These are phyloP conservation scores for Tillus elongatus DNA, from an alignment of 2,888 invertebrate species.

Conservation along the genomic window DNA sequence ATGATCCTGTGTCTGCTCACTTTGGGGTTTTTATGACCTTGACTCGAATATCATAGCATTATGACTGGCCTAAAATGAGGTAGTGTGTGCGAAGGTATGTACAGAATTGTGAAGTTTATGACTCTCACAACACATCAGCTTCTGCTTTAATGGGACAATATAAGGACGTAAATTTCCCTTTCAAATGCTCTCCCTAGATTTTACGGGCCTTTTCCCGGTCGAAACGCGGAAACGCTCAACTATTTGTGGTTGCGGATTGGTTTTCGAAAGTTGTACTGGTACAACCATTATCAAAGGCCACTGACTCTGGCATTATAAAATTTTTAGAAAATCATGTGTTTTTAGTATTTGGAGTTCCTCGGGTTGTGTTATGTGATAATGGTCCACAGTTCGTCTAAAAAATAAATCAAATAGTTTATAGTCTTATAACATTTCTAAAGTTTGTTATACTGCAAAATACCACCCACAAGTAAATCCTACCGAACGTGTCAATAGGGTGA, in stretches of 20 bases:
- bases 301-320: constrained; percentile 11
- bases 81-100: too few species aligned
- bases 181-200: too few species aligned
- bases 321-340: constrained; percentile 22
- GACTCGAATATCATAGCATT: too few species aligned
- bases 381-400: constrained; percentile 22
- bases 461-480: constrained; percentile 29
- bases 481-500: constrained; percentile 27
- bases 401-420: too few species aligned
- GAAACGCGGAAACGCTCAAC: constrained; percentile 14
- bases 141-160: too few species aligned
- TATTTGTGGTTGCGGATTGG: constrained; percentile 20
- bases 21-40: too few species aligned
- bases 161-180: too few species aligned
- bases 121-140: too few species aligned
- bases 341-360: constrained; percentile 23
- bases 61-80: too few species aligned
- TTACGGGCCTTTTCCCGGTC: too few species aligned
- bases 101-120: too few species aligned
- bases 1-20: too few species aligned
- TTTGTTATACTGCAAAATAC: constrained; percentile 27
- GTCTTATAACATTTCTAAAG: constrained; percentile 23
- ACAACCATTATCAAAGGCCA: constrained; percentile 21
- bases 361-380: constrained; percentile 24
- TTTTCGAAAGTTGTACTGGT: constrained; percentile 21